These are phyloP conservation scores for Chelonus formosanus DNA, from an alignment of 2,888 invertebrate genomes.

Conservation along the genomic window DNA sequence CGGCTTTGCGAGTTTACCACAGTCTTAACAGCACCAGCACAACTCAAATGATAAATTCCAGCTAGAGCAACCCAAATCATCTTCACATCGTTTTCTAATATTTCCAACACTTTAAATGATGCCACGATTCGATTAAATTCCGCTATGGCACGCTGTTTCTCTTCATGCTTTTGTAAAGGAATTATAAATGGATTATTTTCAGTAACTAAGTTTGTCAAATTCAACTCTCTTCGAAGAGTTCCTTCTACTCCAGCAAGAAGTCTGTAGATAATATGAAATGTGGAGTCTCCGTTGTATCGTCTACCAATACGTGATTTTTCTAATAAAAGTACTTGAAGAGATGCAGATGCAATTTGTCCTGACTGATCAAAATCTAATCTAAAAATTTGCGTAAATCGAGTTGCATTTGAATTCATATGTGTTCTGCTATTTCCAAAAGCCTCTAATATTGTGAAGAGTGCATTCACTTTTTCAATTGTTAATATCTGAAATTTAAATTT, in stretches of 20 bases:
- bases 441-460: conserved; percentile 85
- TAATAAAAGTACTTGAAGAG: conserved; percentile 83
- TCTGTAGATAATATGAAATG: conserved; percentile 74
- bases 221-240: conserved; percentile 81
- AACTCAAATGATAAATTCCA: conserved; percentile 93
- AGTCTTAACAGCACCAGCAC: conserved; percentile 83
- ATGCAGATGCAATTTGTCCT: conserved; percentile 88
- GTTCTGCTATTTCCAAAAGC: conserved; percentile 91
- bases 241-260: conserved; percentile 86
- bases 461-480: conserved; percentile 84
- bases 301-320: conserved; percentile 79
- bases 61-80: conserved; percentile 88
- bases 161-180: conserved; percentile 80
- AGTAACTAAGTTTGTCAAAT: conserved; percentile 77
- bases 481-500: conserved; percentile 63
- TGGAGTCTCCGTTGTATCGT: conserved; percentile 76
- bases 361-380: conserved; percentile 95
- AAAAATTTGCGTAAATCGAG: conserved; percentile 90
- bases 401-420: conserved; percentile 85
- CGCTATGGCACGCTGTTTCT: conserved; percentile 79
- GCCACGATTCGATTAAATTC: conserved; percentile 84
- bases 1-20: conserved; percentile 68
- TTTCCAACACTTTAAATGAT: conserved; percentile 78
- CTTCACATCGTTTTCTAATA: conserved; percentile 81
- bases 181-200: conserved; percentile 83